Evolutionary conservation across 2,888 invertebrate species (phyloP).

Genomic region (Hypselothyrea guttata): DNA sequence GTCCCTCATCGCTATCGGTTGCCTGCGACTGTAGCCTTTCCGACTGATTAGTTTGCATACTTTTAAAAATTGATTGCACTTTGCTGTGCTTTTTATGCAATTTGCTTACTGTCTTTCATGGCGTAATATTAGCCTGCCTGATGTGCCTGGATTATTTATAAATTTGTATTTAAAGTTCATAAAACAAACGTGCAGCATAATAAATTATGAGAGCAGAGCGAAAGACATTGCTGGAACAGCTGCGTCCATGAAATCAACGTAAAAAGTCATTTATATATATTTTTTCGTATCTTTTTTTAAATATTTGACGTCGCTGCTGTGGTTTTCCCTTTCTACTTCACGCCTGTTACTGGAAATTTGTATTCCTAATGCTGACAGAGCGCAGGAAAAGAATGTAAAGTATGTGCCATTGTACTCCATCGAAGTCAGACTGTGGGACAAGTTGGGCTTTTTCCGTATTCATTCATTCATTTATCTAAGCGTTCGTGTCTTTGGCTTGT

Average conservation of each 20-base stretch:
- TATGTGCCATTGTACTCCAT: constrained; percentile 41
- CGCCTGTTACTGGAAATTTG: constrained; percentile 60
- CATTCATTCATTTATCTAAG: constrained; percentile 66
- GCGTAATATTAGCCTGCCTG: background rate
- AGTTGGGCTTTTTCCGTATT: constrained; percentile 5
- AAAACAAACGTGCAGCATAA: constrained; percentile 62
- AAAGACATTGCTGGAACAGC: constrained; percentile 53
- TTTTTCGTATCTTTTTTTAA: constrained; percentile 25
- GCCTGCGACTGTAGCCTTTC: too few relatives aligned
- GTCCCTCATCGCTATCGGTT: too few relatives aligned
- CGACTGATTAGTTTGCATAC: background rate
- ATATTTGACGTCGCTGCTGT: constrained; percentile 54
- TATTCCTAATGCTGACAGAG: constrained; percentile 37
- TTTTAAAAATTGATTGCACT: background rate
- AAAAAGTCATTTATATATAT: constrained; percentile 72
- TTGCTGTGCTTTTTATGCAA: background rate
- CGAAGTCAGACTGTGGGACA: constrained; percentile 3
- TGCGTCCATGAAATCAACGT: constrained; percentile 77
- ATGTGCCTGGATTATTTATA: constrained; percentile 34
- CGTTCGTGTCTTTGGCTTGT: constrained; percentile 63
- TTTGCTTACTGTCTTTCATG: background rate
- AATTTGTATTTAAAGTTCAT: constrained; percentile 70
- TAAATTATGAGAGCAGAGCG: constrained; percentile 58
- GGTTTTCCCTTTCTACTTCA: constrained; percentile 53
- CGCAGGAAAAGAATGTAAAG: constrained; percentile 63